Evolutionary conservation across 2,113 vertebrate species (phyloP), one percentile per base, ranked within the genome.

Genomic region (Megaceryle torquata): DNA sequence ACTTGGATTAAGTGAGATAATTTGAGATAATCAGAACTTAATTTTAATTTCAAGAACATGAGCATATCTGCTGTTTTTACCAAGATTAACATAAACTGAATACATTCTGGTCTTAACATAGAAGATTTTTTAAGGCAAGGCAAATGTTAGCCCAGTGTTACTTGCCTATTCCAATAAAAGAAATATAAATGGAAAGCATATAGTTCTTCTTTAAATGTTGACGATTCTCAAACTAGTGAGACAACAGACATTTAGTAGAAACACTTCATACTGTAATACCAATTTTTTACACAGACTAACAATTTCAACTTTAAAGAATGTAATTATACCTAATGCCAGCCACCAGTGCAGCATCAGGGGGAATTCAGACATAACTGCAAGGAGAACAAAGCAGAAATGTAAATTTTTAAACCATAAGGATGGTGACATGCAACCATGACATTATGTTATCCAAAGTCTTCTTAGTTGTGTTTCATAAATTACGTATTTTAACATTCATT

Each of bases 281-380:
- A 21, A 15, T 88, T 81, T 81, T 90, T 54, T 83, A 48, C 29
- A 29, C 15, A 48, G 11, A 86, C 19, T 84, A 84, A 48, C 8
- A 71, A 54, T 17, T 50, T 81, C 50, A 89, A 61, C 53, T 59
- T 60, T 59, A 39, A 88, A 39, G 17, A 80, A 46, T 75, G 18
- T 15, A 68, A 35, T 29, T 72, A 70, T 98, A 99, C 98, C 98
- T 98, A 99, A 97, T 84, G 98, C 98, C 92, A 98, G 93, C 98
- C 98, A 99, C 98, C 98, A 99, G 89, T 99, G 98, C 96, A 98
- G 98, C 65, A 96, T 98, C 95, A 97, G 85, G n/a, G 98, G 98
- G 67, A 99, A 98, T 97, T 99, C 98, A 96, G 97, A 85, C 96
- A 98, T 99, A 91, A 99, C 98, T 99, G 96, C 70, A 98, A 97